phyloP scores from a whole-genome alignment of 2,113 vertebrate species.

The Atherinomorus stipes region DNA sequence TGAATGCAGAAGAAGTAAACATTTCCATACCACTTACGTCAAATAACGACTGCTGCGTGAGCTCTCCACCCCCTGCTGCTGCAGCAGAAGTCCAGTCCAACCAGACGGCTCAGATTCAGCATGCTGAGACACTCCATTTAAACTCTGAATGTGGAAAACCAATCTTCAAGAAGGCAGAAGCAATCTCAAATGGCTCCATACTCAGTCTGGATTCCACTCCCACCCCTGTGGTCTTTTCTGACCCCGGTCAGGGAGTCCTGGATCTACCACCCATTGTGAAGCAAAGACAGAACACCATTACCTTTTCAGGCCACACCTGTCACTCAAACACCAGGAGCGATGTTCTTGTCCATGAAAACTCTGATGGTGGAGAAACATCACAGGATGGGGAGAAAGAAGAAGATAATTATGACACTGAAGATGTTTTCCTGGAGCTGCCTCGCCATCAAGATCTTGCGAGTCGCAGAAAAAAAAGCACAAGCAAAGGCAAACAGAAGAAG shows the following conservation, averaged over 20 bases:
- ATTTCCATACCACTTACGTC: neutral
- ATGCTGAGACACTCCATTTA: constrained; percentile 1
- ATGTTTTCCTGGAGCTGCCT: constrained; percentile 77
- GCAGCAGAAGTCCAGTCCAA: constrained; percentile 11
- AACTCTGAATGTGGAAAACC: constrained; percentile 9
- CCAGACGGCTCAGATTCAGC: neutral
- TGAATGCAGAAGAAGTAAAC: constrained; percentile 11
- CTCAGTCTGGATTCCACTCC: constrained; percentile 17
- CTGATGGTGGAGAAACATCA: constrained; percentile 72
- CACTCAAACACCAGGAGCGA: constrained; percentile 23
- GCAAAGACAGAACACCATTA: constrained; percentile 82
- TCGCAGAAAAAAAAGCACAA: constrained; percentile 49
- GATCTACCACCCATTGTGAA: constrained; percentile 80
- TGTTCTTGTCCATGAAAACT: constrained; percentile 61
- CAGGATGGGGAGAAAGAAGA: constrained; percentile 65
- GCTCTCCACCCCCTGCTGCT: constrained; percentile 3
- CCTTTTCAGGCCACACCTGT: constrained; percentile 78
- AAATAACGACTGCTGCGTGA: constrained; percentile 8
- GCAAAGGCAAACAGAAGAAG: constrained; percentile 64
- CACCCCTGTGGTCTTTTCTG: neutral
- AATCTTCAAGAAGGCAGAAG: neutral
- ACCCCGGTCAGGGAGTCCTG: constrained; percentile 14
- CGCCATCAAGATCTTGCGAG: constrained; percentile 40
- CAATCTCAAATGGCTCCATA: constrained; percentile 36
- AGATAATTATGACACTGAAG: constrained; percentile 52